A percentile compares a stretch with the other conserved stretches of the same genome.
These are phyloP conservation scores for Anas platyrhynchos DNA, from an alignment of 2,113 vertebrate species.

Conservation along the genomic window DNA sequence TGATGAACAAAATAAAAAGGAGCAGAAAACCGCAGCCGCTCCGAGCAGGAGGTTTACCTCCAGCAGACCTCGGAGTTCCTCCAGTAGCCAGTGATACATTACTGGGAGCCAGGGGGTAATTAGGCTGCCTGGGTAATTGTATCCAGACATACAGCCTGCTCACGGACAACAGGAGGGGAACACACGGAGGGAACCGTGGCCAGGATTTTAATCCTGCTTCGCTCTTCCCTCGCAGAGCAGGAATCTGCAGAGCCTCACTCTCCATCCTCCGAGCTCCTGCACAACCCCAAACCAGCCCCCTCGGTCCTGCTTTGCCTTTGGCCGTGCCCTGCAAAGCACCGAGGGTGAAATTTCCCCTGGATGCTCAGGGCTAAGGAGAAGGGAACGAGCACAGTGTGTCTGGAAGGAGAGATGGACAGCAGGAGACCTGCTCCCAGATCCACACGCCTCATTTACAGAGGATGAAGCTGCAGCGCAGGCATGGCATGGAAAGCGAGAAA, in stretches of 20 bases:
- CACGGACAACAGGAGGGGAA: not conserved
- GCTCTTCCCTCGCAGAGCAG: not conserved
- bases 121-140: not conserved
- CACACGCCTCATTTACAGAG: not conserved
- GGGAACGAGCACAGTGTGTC: fast-evolving
- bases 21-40: not conserved
- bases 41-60: not conserved
- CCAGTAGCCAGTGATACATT: not conserved
- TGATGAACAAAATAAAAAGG: conserved; percentile 51
- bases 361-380: not conserved
- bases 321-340: no score
- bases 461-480: not conserved
- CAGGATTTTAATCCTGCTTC: not conserved
- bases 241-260: not conserved
- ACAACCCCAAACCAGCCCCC: not conserved
- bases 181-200: not conserved
- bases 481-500: conserved; percentile 25
- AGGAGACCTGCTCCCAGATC: not conserved
- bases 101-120: not conserved
- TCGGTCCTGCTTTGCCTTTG: no score
- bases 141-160: not conserved
- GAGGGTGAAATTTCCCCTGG: no score
- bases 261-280: not conserved
- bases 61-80: not conserved
- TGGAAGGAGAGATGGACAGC: not conserved